These are phyloP conservation scores for Paedocypris sp. DNA, from an alignment of 2,113 vertebrate species.

Conservation along the genomic window DNA sequence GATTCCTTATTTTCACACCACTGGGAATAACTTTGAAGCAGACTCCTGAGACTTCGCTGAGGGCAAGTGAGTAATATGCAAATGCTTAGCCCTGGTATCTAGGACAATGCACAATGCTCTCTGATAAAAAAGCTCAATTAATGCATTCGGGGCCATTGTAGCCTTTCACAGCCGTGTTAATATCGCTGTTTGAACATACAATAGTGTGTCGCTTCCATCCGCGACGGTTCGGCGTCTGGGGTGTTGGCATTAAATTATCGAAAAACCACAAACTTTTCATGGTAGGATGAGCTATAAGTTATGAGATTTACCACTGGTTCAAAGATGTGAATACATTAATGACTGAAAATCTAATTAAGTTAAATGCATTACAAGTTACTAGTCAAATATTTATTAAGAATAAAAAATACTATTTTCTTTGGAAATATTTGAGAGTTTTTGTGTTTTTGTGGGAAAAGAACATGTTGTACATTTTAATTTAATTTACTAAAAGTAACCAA, in stretches of 20 bases:
- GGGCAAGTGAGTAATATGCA: slow-evolving; percentile 60
- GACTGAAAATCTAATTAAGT: too few species aligned
- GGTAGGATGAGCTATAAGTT: slow-evolving; percentile 56
- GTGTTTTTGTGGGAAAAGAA: too few species aligned
- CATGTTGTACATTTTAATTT: too few species aligned
- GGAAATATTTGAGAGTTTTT: too few species aligned
- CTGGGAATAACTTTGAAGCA: slow-evolving; percentile 52
- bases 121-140: slow-evolving; percentile 53
- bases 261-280: slow-evolving; percentile 54
- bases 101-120: slow-evolving; percentile 57
- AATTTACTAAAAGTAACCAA: too few species aligned
- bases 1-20: slow-evolving; percentile 52
- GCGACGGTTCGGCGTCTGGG: slow-evolving; percentile 38
- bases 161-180: slow-evolving; percentile 35
- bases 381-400: too few species aligned
- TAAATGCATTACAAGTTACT: too few species aligned
- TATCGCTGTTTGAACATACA: slow-evolving; percentile 29
- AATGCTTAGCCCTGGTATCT: slow-evolving; percentile 54
- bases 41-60: slow-evolving; percentile 57
- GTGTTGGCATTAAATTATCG: slow-evolving; percentile 41
- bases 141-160: slow-evolving; percentile 42
- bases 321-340: too few species aligned
- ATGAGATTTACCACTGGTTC: too few species aligned
- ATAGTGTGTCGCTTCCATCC: slow-evolving; percentile 47
- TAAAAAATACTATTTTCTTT: too few species aligned